These are phyloP conservation scores for Ennomos fuscantarius DNA, from an alignment of 2,888 invertebrate genomes.

Conservation along the genomic window DNA sequence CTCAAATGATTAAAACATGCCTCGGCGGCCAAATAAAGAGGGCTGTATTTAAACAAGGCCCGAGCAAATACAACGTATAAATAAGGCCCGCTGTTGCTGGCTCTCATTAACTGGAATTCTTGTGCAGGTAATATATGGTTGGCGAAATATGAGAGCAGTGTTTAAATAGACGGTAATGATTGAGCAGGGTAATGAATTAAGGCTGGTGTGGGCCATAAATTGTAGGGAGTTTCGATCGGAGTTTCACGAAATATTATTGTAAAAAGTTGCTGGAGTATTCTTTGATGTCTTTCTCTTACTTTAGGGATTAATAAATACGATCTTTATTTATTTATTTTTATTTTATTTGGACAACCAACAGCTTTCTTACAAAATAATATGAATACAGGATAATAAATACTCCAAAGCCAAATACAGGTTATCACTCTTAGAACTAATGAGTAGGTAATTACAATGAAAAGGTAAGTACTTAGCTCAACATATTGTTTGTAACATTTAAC, in stretches of 20 bases:
- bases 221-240: background rate
- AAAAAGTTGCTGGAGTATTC: too few relatives aligned
- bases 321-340: too few relatives aligned
- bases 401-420: too few relatives aligned
- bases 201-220: slow-evolving; percentile 9
- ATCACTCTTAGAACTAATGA: too few relatives aligned
- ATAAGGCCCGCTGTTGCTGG: slow-evolving; percentile 39
- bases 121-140: slow-evolving; percentile 38
- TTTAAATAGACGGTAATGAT: slow-evolving; percentile 30
- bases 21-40: slow-evolving; percentile 47
- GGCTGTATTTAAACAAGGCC: slow-evolving; percentile 49
- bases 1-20: slow-evolving; percentile 50
- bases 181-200: slow-evolving; percentile 24
- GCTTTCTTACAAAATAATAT: too few relatives aligned
- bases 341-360: too few relatives aligned
- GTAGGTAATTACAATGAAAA: too few relatives aligned
- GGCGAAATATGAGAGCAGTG: slow-evolving; percentile 44
- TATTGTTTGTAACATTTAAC: too few relatives aligned
- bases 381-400: too few relatives aligned
- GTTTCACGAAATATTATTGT: background rate
- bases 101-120: slow-evolving; percentile 41
- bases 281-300: too few relatives aligned
- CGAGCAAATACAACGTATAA: slow-evolving; percentile 43
- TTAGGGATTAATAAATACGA: too few relatives aligned
- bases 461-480: too few relatives aligned